Base-by-base conservation (phyloP, 2,888 invertebrate genomes). In the Drosophila atroscutellata region DNA sequence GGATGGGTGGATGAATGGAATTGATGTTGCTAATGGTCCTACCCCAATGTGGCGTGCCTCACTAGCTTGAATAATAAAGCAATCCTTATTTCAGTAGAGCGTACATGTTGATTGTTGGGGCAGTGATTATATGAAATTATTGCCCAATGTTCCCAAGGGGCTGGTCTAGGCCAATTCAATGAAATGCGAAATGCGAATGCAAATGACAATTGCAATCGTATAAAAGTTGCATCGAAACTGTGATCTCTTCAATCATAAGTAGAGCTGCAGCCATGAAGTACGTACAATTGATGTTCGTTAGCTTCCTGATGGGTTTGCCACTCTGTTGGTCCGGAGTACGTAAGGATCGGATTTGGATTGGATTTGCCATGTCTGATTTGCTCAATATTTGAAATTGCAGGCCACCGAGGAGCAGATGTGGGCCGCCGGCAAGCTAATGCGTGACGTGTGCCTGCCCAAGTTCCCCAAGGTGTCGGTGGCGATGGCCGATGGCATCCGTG, bases 391-490 rank as follows among this genome's bases (percentile, higher is more conserved):
- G 20, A 15, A 15, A 60, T 69, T 72, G 13, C 56, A 92, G 92
- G 92, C 90, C 5, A 93, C 93, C 0, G 88, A 94, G 92, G 95
- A 95, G 65, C 96, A 96, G 92, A 93, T 96, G 88, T 94, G 91
- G 83, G 94, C 94, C 24, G 94, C 95, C 0, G 94, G 94, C 1
- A 95, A 94, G 90, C 93, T 95, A 85, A 94, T 96, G 92, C 93
- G 95, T 55, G 95, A 95, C 85, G 93, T 94, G 0, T 96, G 96
- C 79, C 93, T 94, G 69, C 94, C 95, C 2, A 96, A 96, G 93
- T 94, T 94, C 63, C 83, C 92, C 0, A 93, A 91, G 77, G 73
- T 93, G 0, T 79, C 77, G n/a, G 62, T 50, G 34, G 92, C 89
- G 28, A 73, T 89, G 0, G 92, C 92, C 15, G 90, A 92, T 68